Evolutionary conservation across 2,888 invertebrate genomes (phyloP), one percentile per base, ranked within the genome.

Genomic region (Acanthacorydalis orientalis): DNA sequence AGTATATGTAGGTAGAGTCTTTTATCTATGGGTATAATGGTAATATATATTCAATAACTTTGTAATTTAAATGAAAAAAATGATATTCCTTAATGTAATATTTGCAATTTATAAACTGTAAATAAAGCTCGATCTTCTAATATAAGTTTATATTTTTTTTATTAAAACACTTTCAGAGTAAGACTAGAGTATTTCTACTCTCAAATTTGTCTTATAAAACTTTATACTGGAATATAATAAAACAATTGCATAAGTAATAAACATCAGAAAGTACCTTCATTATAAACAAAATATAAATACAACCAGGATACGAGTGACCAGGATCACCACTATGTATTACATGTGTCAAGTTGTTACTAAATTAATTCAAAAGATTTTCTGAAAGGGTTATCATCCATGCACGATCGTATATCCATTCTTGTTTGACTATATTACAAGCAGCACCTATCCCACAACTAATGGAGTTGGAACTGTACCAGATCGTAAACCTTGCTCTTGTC

Each of bases 401-500:
- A 58, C 83, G 79, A 64, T 98, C 97, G 64, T 93, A 92, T 58
- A 77, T 73, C 87, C 95, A 88, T 72, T 97, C 96, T 31, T 68
- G 63, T 58, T 72, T 60, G 4, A 89, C 77, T 46, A 97, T 66
- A 53, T 81, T 80, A 63, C 91, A 92, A 3, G 96, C 96, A 49
- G 79, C 80, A 44, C 86, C 78, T 33, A 75, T 4, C 98, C 98
- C 46, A 98, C 97, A 52, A 75, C 88, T 44, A 98, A 68, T 0
- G 95, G 90, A 2, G 97, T 83, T 1, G 98, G 96, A 1, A 98
- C 84, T 4, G 98, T 99, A 31, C 98, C 98, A 68, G 92, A 91
- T 53, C 98, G 77, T 69, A 99, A 75, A 31, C 97, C 97, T 59
- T 97, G 74, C 67, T 98, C 98, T 67, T 99, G 98, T 0, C 98